Base-by-base conservation (phyloP, 2,797 vertebrate species). In the Falco novaeseelandiae region DNA sequence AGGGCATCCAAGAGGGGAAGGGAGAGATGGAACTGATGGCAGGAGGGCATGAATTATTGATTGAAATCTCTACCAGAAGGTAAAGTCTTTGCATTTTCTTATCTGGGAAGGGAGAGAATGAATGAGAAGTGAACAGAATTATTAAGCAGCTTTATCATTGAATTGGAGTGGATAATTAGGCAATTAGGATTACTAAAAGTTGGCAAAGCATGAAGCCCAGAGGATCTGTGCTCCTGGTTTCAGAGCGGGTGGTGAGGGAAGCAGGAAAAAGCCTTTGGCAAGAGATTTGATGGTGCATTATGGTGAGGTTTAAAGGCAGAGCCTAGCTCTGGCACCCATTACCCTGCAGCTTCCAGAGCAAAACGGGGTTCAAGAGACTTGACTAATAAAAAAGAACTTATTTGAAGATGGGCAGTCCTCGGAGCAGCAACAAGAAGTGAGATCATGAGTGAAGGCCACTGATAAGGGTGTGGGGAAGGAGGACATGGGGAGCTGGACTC, bases 131-230 rank as follows among this genome's bases (percentile, higher is more conserved):
- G 29, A 91, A 48, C 71, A 83, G 79, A 83, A 93, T 90, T 71
- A 86, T 95, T 95, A 96, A 96, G 59, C 62, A 89, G 70, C 67
- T 92, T 96, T 92, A 91, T 94, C 74, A 32, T 51, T 34, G 61
- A 69, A 46, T 36, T 93, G 59, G 72, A 96, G 89, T 82, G 86
- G 86, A 83, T 96, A 96, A 96, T 97, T 85, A 96, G 91, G 89
- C 93, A 93, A 95, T 97, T 96, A 96, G 40, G 74, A 89, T 94
- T 94, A 89, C 83, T 90, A 79, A 49, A 89, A 94, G 59, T 84
- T 93, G 93, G 87, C 94, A 94, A 91, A 81, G 85, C 74, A 62
- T 34, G 71, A 95, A 81, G 66, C 85, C 72, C 40, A 1, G 48
- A 83, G 89, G 94, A 89, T 34, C 36, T 30, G 29, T 66, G 69